A percentile compares a stretch with the other conserved stretches of the same genome.
phyloP scores from a whole-genome alignment of 2,888 invertebrate genomes.

The Eugnorisma glareosa region DNA sequence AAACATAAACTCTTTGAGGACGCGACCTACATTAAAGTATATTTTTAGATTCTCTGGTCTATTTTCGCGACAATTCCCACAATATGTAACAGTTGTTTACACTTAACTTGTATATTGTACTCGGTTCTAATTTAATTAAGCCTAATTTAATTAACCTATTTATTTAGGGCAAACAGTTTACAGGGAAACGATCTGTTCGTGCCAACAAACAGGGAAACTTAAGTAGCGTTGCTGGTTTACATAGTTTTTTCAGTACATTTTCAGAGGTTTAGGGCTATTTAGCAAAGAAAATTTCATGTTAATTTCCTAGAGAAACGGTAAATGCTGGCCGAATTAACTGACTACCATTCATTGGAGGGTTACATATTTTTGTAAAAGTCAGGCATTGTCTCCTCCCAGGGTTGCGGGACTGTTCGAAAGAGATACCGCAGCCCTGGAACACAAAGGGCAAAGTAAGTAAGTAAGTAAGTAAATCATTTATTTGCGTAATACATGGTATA shows the following conservation, averaged over 20 bases:
- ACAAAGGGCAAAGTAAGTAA: no score
- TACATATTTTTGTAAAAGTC: not conserved
- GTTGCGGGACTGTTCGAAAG: no score
- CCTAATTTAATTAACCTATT: no score
- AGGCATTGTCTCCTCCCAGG: not conserved
- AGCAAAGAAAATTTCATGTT: not conserved
- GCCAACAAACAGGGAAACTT: constrained; percentile 17
- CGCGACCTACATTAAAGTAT: constrained; percentile 56
- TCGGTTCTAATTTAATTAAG: no score
- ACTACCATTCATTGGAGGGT: no score
- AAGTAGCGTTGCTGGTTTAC: not conserved
- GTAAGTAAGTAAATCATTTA: no score
- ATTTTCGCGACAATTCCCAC: constrained; percentile 54
- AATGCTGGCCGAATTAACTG: not conserved
- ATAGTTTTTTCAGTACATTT: not conserved
- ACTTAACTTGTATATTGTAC: not conserved
- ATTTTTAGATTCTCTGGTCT: constrained; percentile 56
- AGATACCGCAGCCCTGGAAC: no score
- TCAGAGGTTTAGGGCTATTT: not conserved
- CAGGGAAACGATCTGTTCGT: not conserved
- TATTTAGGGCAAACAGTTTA: not conserved
- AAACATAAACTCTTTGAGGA: constrained; percentile 37
- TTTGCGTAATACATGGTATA: no score
- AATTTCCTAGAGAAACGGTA: not conserved
- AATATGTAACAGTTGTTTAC: constrained; percentile 42